Evolutionary conservation across 2,797 vertebrate genomes (phyloP).

Genomic region (Lithobates sylvaticus): DNA sequence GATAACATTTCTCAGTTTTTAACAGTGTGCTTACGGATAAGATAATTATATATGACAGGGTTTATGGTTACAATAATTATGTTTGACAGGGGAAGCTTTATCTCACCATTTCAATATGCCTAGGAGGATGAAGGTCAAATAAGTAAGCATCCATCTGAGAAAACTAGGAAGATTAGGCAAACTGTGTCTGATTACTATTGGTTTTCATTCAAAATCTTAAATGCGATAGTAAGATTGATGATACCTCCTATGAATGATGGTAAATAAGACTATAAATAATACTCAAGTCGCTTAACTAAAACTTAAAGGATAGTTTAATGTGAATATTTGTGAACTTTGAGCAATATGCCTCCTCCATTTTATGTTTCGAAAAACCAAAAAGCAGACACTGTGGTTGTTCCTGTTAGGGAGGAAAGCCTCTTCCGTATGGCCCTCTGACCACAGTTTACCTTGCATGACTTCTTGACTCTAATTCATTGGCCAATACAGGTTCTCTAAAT

Average conservation of each 20-base stretch:
- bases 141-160: conserved; percentile 29
- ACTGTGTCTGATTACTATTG: conserved; percentile 33
- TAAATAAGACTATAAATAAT: background rate
- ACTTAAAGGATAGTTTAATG: background rate
- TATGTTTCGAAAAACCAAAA: too few relatives aligned
- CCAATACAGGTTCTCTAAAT: too few relatives aligned
- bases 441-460: too few relatives aligned
- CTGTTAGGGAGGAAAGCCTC: too few relatives aligned
- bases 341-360: background rate
- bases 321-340: background rate
- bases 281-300: background rate
- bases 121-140: conserved; percentile 60
- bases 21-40: conserved; percentile 59
- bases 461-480: too few relatives aligned
- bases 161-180: conserved; percentile 48
- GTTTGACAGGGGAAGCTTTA: conserved; percentile 59
- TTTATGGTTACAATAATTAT: conserved; percentile 61
- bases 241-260: background rate
- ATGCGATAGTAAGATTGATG: conserved; percentile 13
- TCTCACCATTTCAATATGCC: conserved; percentile 57
- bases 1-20: conserved; percentile 55
- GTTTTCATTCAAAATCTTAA: conserved; percentile 24
- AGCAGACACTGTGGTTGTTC: too few relatives aligned
- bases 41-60: conserved; percentile 60
- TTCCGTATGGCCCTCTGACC: too few relatives aligned